Percentiles rank a stretch among this genome's conserved stretches.
These are phyloP conservation scores for Platichthys flesus DNA, from an alignment of 2,113 vertebrate genomes.

Conservation along the genomic window DNA sequence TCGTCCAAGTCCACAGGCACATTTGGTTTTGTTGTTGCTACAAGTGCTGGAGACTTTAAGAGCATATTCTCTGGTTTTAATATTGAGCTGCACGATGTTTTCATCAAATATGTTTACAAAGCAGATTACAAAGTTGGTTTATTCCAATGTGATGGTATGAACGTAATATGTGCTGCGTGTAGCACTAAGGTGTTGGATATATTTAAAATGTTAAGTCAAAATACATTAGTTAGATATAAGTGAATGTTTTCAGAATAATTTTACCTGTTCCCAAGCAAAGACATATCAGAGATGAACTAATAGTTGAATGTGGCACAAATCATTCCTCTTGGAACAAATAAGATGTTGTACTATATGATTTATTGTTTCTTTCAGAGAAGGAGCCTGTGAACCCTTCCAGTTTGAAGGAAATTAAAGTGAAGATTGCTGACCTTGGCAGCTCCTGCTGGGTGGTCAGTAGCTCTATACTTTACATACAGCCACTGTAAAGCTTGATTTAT, in stretches of 20 bases:
- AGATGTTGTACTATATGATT: neutral
- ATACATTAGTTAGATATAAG: no score
- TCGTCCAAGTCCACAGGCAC: slow-evolving; percentile 38
- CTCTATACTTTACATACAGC: no score
- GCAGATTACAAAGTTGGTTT: no score
- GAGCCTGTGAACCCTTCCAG: slow-evolving; percentile 12
- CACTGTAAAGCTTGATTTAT: no score
- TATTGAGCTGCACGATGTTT: no score
- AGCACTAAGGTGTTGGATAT: no score
- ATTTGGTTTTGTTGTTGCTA: slow-evolving; percentile 6
- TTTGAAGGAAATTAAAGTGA: slow-evolving; percentile 81
- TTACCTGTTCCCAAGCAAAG: no score
- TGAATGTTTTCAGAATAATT: no score
- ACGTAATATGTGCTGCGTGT: no score
- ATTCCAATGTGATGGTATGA: no score
- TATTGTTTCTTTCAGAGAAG: slow-evolving; percentile 3
- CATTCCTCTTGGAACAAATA: neutral
- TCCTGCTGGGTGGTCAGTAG: slow-evolving; percentile 90
- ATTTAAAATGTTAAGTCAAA: neutral
- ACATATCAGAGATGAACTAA: no score
- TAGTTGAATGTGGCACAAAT: neutral
- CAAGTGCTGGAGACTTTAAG: slow-evolving; percentile 10
- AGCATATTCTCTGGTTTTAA: neutral
- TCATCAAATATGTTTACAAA: neutral
- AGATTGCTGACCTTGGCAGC: slow-evolving; percentile 90